These are phyloP conservation scores for Zoroaster sp. DNA, from an alignment of 53 echinoderm and acorn worm genomes.

Conservation along the genomic window DNA sequence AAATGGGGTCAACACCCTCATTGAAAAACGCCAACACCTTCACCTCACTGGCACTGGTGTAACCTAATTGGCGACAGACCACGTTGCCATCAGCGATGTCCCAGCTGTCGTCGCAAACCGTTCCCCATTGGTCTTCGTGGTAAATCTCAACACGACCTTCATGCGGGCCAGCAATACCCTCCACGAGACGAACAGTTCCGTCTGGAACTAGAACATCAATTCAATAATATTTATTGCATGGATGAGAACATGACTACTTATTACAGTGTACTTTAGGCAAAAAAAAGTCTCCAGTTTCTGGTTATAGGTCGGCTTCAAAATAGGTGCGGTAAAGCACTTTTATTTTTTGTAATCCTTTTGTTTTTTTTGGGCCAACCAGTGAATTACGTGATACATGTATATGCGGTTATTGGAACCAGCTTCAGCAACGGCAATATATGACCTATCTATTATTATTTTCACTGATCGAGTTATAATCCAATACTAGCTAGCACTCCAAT, in stretches of 20 bases:
- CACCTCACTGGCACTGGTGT: conserved; percentile 21
- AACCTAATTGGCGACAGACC: conserved; percentile 62
- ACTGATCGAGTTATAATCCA: too few species aligned
- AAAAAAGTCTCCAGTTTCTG: too few species aligned
- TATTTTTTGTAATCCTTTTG: too few species aligned
- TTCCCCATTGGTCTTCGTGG: conserved; percentile 47
- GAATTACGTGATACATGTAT: too few species aligned
- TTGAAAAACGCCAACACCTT: not conserved
- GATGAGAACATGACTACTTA: not conserved
- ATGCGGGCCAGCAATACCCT: not conserved
- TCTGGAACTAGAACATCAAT: not conserved
- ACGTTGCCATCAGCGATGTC: conserved; percentile 43
- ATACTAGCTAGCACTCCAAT: too few species aligned
- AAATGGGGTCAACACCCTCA: not conserved
- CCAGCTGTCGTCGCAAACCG: conserved; percentile 48
- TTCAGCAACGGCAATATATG: too few species aligned
- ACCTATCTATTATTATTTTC: too few species aligned
- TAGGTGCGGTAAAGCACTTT: too few species aligned
- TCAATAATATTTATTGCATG: not conserved
- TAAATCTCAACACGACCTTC: conserved; percentile 51
- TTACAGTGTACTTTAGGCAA: too few species aligned
- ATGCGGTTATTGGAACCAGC: too few species aligned
- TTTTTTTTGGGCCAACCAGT: too few species aligned
- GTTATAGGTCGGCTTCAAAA: too few species aligned
- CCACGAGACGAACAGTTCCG: conserved; percentile 24